Evolutionary conservation across 2,797 vertebrate species (phyloP), one percentile per base, ranked within the genome.

Genomic region (Anomalospiza imberbis): DNA sequence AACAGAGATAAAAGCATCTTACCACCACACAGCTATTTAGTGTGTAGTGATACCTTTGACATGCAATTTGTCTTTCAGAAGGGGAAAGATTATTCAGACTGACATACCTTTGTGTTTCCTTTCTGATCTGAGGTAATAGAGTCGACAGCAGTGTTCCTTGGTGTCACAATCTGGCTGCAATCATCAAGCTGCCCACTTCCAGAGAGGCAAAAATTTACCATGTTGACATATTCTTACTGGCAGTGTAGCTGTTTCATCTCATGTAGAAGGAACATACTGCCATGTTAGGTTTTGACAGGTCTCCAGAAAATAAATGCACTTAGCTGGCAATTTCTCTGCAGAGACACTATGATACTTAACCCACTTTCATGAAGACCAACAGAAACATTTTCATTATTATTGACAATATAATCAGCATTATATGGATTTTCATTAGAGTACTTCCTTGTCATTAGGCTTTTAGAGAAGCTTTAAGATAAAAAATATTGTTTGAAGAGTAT

Each of bases 31-130:
- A 34, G 82, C 80, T 92, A 82, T 94, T 94, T 89, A 88, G 61
- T 26, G 68, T 15, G 12, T 47, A 91, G 79, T 31, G 53, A 54
- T 91, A 90, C 17, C 68, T 88, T 65, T 92, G 88, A 72, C 86
- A 66, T 31, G 83, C 63, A 94, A 93, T 94, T 94, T 97, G 63
- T 95, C 89, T 96, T 96, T 95, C 80, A 88, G 68, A 80, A 34
- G n/a, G 11, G n/a, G 42, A 71, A 85, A 42, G 72, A 85, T 86
- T 91, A 94, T 83, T 85, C 54, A 91, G 48, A 51, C 74, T 94
- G 91, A 89, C 90, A 65, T 61, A 79, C 53, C 68, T 95, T 88
- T 91, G 77, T 65, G 45, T 82, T 86, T 95, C 74, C 91, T 94
- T 78, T 95, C 84, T 91, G 68, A 93, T 77, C 63, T 26, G 54